Percentiles rank a stretch among this genome's conserved stretches.
phyloP scores from a whole-genome alignment of 1,140 invertebrate genomes.

The Oncopeltus fasciatus region DNA sequence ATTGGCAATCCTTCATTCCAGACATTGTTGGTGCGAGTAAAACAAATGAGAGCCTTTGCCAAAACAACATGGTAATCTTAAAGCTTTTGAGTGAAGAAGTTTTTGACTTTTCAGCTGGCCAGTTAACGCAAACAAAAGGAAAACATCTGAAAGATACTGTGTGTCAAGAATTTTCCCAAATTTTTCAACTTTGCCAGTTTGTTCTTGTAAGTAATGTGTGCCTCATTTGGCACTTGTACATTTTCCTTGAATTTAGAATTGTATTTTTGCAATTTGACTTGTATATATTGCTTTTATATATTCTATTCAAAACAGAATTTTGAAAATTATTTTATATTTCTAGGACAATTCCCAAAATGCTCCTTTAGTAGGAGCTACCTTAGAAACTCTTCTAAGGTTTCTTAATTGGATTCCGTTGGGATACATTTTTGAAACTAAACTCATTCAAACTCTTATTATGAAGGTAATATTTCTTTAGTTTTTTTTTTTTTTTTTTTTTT shows the following conservation, averaged over 20 bases:
- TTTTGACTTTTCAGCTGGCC: constrained; percentile 95
- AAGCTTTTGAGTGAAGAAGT: constrained; percentile 95
- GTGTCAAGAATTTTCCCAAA: constrained; percentile 97
- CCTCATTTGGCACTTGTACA: too few species aligned
- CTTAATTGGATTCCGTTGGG: constrained; percentile 99
- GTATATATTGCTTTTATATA: too few species aligned
- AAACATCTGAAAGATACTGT: constrained; percentile 99
- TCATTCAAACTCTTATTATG: constrained; percentile 86
- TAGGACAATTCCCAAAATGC: constrained; percentile 93
- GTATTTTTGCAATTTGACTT: too few species aligned
- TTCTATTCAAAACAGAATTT: background rate
- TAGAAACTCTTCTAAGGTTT: constrained; percentile 92
- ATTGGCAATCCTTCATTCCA: constrained; percentile 97
- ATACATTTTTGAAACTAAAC: constrained; percentile 98
- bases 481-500: background rate
- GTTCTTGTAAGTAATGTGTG: constrained; percentile 73
- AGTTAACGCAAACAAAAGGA: constrained; percentile 96
- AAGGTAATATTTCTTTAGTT: constrained; percentile 43
- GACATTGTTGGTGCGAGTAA: constrained; percentile 98
- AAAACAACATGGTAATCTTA: constrained; percentile 98
- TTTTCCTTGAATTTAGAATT: too few species aligned
- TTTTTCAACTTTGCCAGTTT: constrained; percentile 94
- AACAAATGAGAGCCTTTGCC: constrained; percentile 95
- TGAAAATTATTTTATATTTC: constrained; percentile 19
- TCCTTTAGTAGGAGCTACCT: constrained; percentile 78